Evolutionary conservation across 1,140 invertebrate species (phyloP).

Genomic region (Phortica variegata): DNA sequence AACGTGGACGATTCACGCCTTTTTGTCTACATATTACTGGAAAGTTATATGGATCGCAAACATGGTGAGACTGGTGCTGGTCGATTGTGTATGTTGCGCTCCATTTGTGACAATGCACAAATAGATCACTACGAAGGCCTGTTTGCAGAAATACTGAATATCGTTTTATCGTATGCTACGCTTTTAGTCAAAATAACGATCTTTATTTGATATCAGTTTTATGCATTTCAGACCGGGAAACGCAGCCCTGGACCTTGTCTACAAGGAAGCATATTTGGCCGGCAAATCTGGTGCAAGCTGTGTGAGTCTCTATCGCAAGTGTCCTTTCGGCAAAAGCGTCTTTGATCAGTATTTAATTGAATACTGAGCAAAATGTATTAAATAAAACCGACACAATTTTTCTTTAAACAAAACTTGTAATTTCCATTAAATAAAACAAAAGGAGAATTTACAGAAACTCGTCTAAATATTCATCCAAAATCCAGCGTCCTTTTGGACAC

Average conservation of each 20-base stretch:
- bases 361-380: too few relatives aligned
- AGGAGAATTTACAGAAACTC: too few relatives aligned
- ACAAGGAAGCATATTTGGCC: slow-evolving; percentile 37
- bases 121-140: slow-evolving; percentile 45
- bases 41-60: slow-evolving; percentile 34
- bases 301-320: slow-evolving; percentile 25
- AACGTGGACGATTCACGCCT: slow-evolving; percentile 38
- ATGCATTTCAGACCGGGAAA: slow-evolving; percentile 35
- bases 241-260: slow-evolving; percentile 37
- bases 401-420: too few relatives aligned
- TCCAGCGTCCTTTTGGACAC: too few relatives aligned
- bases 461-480: too few relatives aligned
- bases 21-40: slow-evolving; percentile 40
- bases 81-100: slow-evolving; percentile 37
- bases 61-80: slow-evolving; percentile 23
- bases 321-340: slow-evolving; percentile 38
- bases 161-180: slow-evolving; percentile 40
- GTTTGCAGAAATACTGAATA: slow-evolving; percentile 48
- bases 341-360: slow-evolving; percentile 29
- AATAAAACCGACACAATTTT: too few relatives aligned
- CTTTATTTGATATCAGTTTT: neutral
- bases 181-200: neutral
- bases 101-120: slow-evolving; percentile 54
- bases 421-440: too few relatives aligned
- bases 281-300: slow-evolving; percentile 45